phyloP scores from a whole-genome alignment of 92 coral and sea anemone species.

The Montipora capitata region DNA sequence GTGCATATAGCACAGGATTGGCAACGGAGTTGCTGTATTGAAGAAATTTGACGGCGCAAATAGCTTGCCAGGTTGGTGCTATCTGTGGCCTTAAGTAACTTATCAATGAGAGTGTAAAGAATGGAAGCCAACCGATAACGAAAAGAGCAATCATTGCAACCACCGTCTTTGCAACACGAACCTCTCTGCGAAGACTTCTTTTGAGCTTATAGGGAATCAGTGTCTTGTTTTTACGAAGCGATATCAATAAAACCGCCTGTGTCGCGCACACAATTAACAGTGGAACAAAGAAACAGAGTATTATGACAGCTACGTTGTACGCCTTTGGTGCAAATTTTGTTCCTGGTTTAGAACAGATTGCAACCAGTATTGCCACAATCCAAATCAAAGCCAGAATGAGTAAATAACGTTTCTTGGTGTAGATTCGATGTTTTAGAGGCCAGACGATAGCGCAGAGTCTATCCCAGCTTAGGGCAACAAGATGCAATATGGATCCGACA shows the following conservation, averaged over 20 bases:
- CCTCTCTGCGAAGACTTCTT: conserved; percentile 64
- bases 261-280: conserved; percentile 64
- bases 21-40: conserved; percentile 84
- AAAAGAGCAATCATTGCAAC: conserved; percentile 74
- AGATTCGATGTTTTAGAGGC: conserved; percentile 82
- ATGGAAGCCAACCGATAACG: conserved; percentile 82
- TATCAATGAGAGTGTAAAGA: conserved; percentile 69
- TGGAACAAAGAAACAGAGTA: conserved; percentile 71
- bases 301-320: conserved; percentile 80
- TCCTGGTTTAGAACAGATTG: conserved; percentile 71
- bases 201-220: conserved; percentile 20
- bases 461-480: conserved; percentile 87
- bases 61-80: conserved; percentile 67
- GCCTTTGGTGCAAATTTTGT: conserved; percentile 40
- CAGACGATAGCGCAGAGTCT: conserved; percentile 85
- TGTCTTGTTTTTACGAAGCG: conserved; percentile 42
- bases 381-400: conserved; percentile 56
- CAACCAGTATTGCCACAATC: conserved; percentile 60
- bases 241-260: conserved; percentile 62
- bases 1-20: conserved; percentile 82
- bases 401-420: conserved; percentile 61
- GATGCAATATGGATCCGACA: conserved; percentile 82
- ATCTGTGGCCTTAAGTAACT: conserved; percentile 10
- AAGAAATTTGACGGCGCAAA: conserved; percentile 80
- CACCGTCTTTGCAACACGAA: conserved; percentile 81